Base-by-base conservation (phyloP, 2,888 invertebrate genomes). In the Dimorphilus gyrociliatus region DNA sequence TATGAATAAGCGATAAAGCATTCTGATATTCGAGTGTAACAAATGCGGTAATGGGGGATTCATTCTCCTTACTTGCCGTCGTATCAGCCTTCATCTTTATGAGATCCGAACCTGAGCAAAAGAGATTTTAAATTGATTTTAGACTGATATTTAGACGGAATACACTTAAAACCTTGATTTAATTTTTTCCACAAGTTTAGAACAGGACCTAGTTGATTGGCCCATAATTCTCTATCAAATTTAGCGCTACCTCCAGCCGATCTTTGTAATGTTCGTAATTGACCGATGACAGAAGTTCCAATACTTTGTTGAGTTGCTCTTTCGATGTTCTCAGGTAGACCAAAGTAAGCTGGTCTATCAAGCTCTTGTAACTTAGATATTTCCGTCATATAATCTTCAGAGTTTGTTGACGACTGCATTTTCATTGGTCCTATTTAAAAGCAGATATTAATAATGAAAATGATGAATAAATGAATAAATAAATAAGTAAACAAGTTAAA, bases 271-370 rank as follows among this genome's bases (percentile, higher is more conserved):
- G 63, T 51, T 60, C 71, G 71, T 4, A 81, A 64, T 36, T 74
- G 71, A 2, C 60, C 55, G 28, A 81, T 67, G n/a, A 78, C 73
- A 34, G 60, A 27, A n/a, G n/a, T n/a, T 37, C 69, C 68, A 3
- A 74, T 70, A 32, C 72, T 74, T 41, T 74, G 72, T 57, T 86
- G 82, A 72, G 81, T 79, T 6, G 81, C 76, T 30, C 76, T 67
- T 40, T 81, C 76, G 35, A 86, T 81, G 56, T 88, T 90, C 30
- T 75, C 76, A 0, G 90, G 81, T 27, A 90, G 65, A 3, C 82
- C 81, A 48, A 86, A 78, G 47, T 77, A 71, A 4, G 71, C 67
- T 0, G 85, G 79, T 10, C 71, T 65, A 55, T 86, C 82, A 30
- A 69, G 67, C 37, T 76, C 76, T 0, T 79, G 73, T 25, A 84